Conservation (phyloP, 2,888 invertebrate genomes). For the Nowickia ferox region DNA sequence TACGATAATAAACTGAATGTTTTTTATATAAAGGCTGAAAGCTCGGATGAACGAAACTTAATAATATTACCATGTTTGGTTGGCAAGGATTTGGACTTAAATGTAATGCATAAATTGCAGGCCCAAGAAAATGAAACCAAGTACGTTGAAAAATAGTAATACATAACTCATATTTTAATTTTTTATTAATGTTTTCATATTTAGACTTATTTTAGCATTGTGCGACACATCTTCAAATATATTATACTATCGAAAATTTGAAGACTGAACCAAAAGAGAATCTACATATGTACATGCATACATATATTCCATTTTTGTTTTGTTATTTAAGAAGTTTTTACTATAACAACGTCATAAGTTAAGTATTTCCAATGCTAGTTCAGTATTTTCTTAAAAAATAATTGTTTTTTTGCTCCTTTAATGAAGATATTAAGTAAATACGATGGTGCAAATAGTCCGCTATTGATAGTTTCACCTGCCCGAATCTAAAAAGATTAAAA, state of each 20-base stretch:
- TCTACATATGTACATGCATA: background rate
- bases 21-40: conserved; percentile 75
- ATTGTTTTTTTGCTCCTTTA: no score
- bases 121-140: conserved; percentile 28
- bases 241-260: conserved; percentile 83
- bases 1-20: conserved; percentile 74
- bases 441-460: background rate
- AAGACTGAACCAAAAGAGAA: conserved; percentile 70
- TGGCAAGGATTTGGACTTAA: conserved; percentile 75
- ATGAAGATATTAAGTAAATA: no score
- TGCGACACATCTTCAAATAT: conserved; percentile 83
- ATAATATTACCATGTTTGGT: conserved; percentile 75
- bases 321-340: no score
- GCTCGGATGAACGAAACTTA: conserved; percentile 21
- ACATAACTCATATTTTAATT: background rate
- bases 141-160: background rate
- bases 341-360: no score
- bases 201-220: conserved; percentile 80
- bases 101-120: conserved; percentile 74
- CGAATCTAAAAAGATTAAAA: no score
- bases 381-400: no score
- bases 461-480: no score
- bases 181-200: conserved; percentile 9
- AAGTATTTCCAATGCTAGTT: no score
- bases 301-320: no score